Base-by-base conservation (phyloP, 2,797 vertebrate species). In the Pantherophis alleghaniensis region DNA sequence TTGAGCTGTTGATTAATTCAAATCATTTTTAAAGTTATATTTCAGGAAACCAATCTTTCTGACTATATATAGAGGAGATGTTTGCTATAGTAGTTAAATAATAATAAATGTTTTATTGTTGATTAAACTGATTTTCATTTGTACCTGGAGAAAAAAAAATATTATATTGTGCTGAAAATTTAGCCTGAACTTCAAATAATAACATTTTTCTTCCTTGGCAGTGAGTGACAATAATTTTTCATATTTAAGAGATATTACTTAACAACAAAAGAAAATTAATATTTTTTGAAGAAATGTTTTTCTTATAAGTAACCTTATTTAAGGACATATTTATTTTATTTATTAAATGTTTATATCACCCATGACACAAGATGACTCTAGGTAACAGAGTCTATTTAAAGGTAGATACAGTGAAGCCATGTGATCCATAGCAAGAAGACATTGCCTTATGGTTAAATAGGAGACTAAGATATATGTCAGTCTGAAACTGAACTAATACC, bases 241-340 rank as follows among this genome's bases (percentile, higher is more conserved):
- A 1, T 47, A 51, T 92, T 91, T 92, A 56, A 63, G 28, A 74
- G 28, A 53, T 16, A 87, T 59, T 87, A 57, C 28, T 53, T 87
- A 59, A 88, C n/a, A 69, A 69, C 53, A 79, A 28, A 28, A 66
- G 83, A 32, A 51, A 86, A 86, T 83, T n/a, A 14, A 61, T 42
- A 5, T 51, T 24, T 13, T 94, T 89, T 90, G 59, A 93, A 13
- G 57, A 87, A 92, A 57, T 91, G 90, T 92, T 59, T 89, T 91
- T 7, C 32, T 47, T 47, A 83, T 47, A 83, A 86, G 86, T 55
- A 37, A 87, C 42, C 20, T 83, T 74, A 37, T 18, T 3, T 74
- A 37, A 74, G 66, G 66, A 37, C 16, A 74, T 69, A 28, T n/a
- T 66, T 14, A 32, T 93, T 93, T 66, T 14, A 37, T 74, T 74